These are phyloP conservation scores for Oceanodroma leucorhoa DNA, from an alignment of 2,797 vertebrate genomes.

Conservation along the genomic window DNA sequence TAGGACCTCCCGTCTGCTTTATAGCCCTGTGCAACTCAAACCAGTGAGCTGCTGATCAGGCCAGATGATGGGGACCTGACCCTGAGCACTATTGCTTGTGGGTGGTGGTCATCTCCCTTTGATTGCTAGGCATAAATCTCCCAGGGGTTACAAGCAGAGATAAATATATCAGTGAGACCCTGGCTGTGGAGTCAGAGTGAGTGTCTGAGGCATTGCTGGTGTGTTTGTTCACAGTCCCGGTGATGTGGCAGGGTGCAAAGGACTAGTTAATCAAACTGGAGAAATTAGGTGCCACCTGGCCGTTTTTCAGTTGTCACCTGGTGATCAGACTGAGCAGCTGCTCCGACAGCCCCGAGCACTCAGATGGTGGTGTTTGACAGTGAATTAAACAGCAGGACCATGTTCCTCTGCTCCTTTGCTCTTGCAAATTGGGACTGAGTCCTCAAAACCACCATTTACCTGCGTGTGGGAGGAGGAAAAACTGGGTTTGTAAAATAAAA, in stretches of 20 bases:
- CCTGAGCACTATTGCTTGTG: neutral
- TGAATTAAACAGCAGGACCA: neutral
- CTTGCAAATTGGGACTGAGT: constrained; percentile 6
- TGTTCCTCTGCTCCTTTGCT: constrained; percentile 6
- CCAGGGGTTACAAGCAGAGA: neutral
- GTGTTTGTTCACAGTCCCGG: neutral
- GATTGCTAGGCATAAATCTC: neutral
- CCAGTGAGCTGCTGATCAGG: neutral
- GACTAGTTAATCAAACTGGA: constrained; percentile 26
- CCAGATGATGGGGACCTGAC: neutral
- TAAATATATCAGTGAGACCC: neutral
- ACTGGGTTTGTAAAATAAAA: neutral
- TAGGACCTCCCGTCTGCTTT: neutral
- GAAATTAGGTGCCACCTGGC: neutral
- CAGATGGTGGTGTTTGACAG: neutral
- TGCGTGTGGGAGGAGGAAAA: neutral
- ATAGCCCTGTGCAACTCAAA: neutral
- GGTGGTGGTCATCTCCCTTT: neutral
- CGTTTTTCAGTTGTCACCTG: constrained; percentile 12
- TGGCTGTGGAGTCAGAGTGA: neutral
- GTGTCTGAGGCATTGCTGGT: neutral
- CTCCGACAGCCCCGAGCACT: neutral
- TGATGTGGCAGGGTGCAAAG: neutral
- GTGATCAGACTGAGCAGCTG: neutral
- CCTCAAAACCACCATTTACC: constrained; percentile 14